Evolutionary conservation across 2,113 vertebrate genomes (phyloP), one percentile per base, ranked within the genome.

Genomic region (Thymallus thymallus): DNA sequence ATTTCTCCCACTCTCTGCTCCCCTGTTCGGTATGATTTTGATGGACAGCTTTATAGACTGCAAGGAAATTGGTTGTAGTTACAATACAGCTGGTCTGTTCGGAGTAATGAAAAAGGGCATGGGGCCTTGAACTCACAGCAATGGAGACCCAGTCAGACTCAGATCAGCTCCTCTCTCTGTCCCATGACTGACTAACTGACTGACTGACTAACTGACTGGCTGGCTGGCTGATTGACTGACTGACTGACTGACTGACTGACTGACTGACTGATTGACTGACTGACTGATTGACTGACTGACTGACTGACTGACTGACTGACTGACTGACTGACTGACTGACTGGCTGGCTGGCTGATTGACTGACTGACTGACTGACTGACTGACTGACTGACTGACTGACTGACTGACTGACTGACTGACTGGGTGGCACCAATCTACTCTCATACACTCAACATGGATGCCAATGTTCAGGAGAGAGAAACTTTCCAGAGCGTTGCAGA

Each of bases 31-130:
- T 87, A 87, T 89, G 89, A 91, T 91, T 92, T 89, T 93, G 92
- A 93, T 91, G 91, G 92, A 92, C 92, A 91, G 91, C 89, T 93
- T 93, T 93, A 93, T 92, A 91, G 92, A 93, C 90, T 93, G 88
- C 91, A 91, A 90, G 92, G 92, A 93, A 93, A 93, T 93, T 93
- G 92, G 92, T 93, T 91, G 91, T 92, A 92, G 89, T 92, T 92
- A 90, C 89, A 93, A 90, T 93, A 90, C 91, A 92, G 91, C 91
- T 91, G 91, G 89, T 80, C 86, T 89, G 88, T 89, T 90, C 76
- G 14, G 77, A 87, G 90, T 91, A 92, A 92, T 92, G 91, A 92
- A 92, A 91, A 90, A 86, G 88, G 90, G 91, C 91, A 92, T 89
- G 88, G 89, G 90, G 91, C 83, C 91, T 84, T 82, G 84, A 91